phyloP scores from a whole-genome alignment of 2,888 invertebrate genomes.

The Macrosoma leucophasiata region DNA sequence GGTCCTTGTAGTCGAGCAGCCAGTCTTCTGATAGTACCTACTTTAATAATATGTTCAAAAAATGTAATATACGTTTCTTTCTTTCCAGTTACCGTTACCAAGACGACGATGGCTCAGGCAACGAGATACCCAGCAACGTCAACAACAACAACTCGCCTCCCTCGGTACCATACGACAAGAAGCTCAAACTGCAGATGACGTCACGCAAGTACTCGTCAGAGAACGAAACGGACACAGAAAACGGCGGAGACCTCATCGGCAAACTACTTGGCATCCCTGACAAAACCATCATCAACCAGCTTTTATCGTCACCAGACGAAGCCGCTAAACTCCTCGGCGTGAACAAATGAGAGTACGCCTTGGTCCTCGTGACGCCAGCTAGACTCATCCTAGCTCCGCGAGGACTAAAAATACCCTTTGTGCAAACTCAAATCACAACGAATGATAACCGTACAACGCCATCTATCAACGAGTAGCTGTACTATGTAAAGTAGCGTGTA shows the following conservation, averaged over 20 bases:
- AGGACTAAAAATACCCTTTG: constrained; percentile 53
- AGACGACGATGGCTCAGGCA: constrained; percentile 64
- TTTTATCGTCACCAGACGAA: constrained; percentile 87
- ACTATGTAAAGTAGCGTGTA: constrained; percentile 24
- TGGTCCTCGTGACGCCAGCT: constrained; percentile 69
- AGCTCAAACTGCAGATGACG: constrained; percentile 64
- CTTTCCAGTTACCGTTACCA: constrained; percentile 54
- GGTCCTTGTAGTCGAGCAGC: too few relatives aligned
- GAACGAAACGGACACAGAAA: constrained; percentile 71
- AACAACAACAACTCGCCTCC: constrained; percentile 76
- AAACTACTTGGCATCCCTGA: constrained; percentile 92
- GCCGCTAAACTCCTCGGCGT: constrained; percentile 92
- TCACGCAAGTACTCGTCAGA: constrained; percentile 69
- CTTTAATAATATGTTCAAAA: too few relatives aligned
- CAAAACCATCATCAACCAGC: constrained; percentile 88
- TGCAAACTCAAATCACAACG: constrained; percentile 31
- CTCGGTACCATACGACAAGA: constrained; percentile 72
- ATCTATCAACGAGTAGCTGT: constrained; percentile 46
- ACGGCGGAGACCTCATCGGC: constrained; percentile 86
- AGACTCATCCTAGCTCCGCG: constrained; percentile 65
- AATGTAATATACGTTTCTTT: constrained; percentile 5
- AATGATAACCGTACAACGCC: constrained; percentile 40
- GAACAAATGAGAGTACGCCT: constrained; percentile 79
- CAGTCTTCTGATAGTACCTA: too few relatives aligned
- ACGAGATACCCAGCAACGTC: constrained; percentile 65